A percentile compares a stretch with the other conserved stretches of the same genome.
Conservation (phyloP, 2,888 invertebrate species). For the Drosophila birchii region DNA sequence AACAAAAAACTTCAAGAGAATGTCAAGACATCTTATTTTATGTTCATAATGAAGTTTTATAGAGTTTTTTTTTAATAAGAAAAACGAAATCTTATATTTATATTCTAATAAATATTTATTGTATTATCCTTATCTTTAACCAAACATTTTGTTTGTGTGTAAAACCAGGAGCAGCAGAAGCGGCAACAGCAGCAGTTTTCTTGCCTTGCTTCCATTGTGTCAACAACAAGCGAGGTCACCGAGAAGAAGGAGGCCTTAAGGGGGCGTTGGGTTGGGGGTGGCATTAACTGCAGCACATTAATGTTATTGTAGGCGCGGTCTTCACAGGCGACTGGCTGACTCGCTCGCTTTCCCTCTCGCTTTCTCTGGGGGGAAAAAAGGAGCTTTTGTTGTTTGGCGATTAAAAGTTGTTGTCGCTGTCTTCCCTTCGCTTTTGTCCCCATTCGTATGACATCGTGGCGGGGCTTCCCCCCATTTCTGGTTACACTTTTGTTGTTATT, state of each 20-base stretch:
- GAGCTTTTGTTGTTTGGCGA: constrained; percentile 73
- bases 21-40: too few relatives aligned
- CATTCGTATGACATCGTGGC: constrained; percentile 65
- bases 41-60: not conserved
- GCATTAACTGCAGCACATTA: constrained; percentile 78
- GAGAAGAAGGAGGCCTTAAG: constrained; percentile 14
- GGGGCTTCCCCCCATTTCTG: constrained; percentile 51
- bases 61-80: not conserved
- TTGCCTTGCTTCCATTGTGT: constrained; percentile 70
- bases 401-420: constrained; percentile 72
- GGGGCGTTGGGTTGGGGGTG: constrained; percentile 12
- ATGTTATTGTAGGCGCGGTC: constrained; percentile 76
- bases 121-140: not conserved
- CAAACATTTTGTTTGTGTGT: not conserved
- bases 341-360: constrained; percentile 40
- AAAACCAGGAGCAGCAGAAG: constrained; percentile 10
- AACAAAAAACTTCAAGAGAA: too few relatives aligned
- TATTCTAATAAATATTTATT: not conserved
- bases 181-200: constrained; percentile 45
- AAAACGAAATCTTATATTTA: not conserved
- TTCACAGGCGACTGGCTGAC: constrained; percentile 48
- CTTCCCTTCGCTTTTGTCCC: constrained; percentile 65
- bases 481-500: constrained; percentile 39
- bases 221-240: constrained; percentile 74
- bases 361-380: constrained; percentile 49